Conservation (phyloP, 2,888 invertebrate species). For the Phoronis australis region DNA sequence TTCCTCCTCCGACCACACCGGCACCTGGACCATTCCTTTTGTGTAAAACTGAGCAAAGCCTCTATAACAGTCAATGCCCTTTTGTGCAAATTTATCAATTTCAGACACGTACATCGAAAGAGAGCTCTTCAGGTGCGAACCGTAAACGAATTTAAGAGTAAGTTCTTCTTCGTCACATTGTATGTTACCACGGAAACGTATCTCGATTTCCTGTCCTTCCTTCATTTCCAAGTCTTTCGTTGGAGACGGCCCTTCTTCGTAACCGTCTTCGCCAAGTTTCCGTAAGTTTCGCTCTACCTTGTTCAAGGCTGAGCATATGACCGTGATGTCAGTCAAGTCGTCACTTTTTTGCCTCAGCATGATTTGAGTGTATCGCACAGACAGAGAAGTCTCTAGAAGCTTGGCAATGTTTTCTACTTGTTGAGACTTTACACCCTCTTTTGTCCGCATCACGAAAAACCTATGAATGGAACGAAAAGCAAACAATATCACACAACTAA, state of each 20-base stretch:
- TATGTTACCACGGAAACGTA: slow-evolving; percentile 42
- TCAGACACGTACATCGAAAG: slow-evolving; percentile 28
- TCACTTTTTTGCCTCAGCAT: slow-evolving; percentile 32
- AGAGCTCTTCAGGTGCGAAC: slow-evolving; percentile 31
- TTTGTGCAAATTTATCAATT: slow-evolving; percentile 42
- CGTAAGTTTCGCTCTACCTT: slow-evolving; percentile 25
- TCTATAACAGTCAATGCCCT: slow-evolving; percentile 35
- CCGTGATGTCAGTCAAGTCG: slow-evolving; percentile 23
- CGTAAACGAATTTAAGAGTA: slow-evolving; percentile 24
- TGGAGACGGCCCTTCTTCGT: slow-evolving; percentile 31
- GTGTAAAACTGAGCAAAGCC: slow-evolving; percentile 43
- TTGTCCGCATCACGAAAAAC: slow-evolving; percentile 29
- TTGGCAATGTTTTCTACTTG: slow-evolving; percentile 26
- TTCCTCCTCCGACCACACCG: slow-evolving; percentile 14
- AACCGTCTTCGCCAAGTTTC: slow-evolving; percentile 29
- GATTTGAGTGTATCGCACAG: slow-evolving; percentile 25
- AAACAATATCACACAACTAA: too few species aligned
- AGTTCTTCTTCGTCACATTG: slow-evolving; percentile 10
- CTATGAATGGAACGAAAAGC: too few species aligned
- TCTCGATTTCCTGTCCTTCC: slow-evolving; percentile 39
- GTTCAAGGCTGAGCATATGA: slow-evolving; percentile 22
- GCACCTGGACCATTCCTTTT: slow-evolving; percentile 18
- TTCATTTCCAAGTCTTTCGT: slow-evolving; percentile 28
- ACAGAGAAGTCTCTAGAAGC: slow-evolving; percentile 21
- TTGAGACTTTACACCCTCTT: slow-evolving; percentile 13